phyloP scores from a whole-genome alignment of 2,888 invertebrate genomes.

The Peribatodes rhomboidaria region DNA sequence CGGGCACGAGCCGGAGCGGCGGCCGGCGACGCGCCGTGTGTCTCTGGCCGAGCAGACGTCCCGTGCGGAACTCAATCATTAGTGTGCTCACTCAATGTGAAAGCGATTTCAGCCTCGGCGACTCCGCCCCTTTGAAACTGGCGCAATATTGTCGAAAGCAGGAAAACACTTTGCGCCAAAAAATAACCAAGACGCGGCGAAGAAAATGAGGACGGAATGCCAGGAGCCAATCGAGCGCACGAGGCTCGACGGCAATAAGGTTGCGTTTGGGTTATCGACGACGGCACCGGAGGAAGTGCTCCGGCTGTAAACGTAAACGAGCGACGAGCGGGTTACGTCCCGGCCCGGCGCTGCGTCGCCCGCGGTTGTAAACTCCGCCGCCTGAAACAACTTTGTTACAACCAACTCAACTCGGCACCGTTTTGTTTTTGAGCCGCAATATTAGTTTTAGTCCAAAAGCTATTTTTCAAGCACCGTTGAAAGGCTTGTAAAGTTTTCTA shows the following conservation, averaged over 20 bases:
- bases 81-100: conserved; percentile 85
- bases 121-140: conserved; percentile 80
- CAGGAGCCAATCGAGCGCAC: conserved; percentile 80
- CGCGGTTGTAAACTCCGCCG: conserved; percentile 76
- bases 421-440: conserved; percentile 81
- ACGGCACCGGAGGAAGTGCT: conserved; percentile 62
- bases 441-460: conserved; percentile 85
- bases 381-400: conserved; percentile 83
- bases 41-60: conserved; percentile 56
- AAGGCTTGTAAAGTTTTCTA: conserved; percentile 84
- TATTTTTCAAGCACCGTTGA: conserved; percentile 82
- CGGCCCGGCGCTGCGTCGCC: conserved; percentile 55
- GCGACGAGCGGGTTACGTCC: conserved; percentile 54
- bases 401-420: conserved; percentile 67
- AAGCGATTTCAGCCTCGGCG: conserved; percentile 82
- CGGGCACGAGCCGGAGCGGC: conserved; percentile 51
- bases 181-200: conserved; percentile 74
- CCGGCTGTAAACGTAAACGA: conserved; percentile 66
- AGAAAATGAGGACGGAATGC: conserved; percentile 80
- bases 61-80: conserved; percentile 84
- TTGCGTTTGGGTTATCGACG: conserved; percentile 76
- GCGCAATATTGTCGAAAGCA: conserved; percentile 84
- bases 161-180: conserved; percentile 81
- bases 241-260: conserved; percentile 75
- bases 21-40: conserved; percentile 43